Base-by-base conservation (phyloP, 2,888 invertebrate genomes). In the Folsomia candida region DNA sequence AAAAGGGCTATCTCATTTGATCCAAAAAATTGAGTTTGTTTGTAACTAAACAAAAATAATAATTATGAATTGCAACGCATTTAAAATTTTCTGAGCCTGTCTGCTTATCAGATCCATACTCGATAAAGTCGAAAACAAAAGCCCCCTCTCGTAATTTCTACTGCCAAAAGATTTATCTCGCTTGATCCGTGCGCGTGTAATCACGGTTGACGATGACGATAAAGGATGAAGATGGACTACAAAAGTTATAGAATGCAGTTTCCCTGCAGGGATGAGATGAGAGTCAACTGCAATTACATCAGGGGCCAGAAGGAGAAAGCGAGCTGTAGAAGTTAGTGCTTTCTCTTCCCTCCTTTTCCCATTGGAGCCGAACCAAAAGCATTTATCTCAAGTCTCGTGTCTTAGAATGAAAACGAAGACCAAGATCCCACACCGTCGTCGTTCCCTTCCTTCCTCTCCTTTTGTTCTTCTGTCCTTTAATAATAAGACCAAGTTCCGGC, bases 221-320 rank as follows among this genome's bases (percentile, higher is more conserved):
- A 54, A 20, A 54, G 68, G 37, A 25, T n/a, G 62, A 22, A 62
- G 28, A 28, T 51, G 68, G 62, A 37, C n/a, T 67, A 24, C 28
- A 27, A 67, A 67, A 37, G 67, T 47, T 27, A 57, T 37, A 24
- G 59, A n/a, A 20, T 20, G 22, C 22, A 25, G 25, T 54, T 51
- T 9, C 57, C 57, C 20, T 26, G 26, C 67, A 26, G n/a, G 4
- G 54, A 18, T 54, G 20, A 54, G 20, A 54, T 11, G 54, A 54
- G 20, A 37, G 37, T 37, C 37, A 37, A 14, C 37, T 54, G 54
- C 54, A 54, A 54, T 54, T 54, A 54, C 54, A n/a, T n/a, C n/a
- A n/a, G n/a, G n/a, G n/a, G n/a, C n/a, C n/a, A n/a, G n/a, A n/a
- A n/a, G n/a, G n/a, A n/a, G n/a, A n/a, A n/a, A n/a, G n/a, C n/a